These are phyloP conservation scores for Yponomeuta plumbellus DNA, from an alignment of 2,888 invertebrate species.

Conservation along the genomic window DNA sequence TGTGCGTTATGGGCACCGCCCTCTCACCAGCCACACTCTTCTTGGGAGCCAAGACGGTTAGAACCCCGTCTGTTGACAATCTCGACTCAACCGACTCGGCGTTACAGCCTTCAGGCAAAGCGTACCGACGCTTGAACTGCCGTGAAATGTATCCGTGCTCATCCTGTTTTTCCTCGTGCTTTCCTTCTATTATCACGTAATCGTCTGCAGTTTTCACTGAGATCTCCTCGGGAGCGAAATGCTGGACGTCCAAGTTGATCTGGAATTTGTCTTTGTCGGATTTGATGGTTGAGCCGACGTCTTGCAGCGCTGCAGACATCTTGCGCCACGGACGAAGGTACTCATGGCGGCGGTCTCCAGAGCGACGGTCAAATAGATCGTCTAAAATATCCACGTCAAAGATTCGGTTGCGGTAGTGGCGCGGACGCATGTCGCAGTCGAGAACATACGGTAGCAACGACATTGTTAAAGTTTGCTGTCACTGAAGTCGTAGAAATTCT, in stretches of 20 bases:
- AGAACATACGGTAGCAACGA: conserved; percentile 57
- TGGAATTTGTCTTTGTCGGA: conserved; percentile 78
- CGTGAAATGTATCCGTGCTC: conserved; percentile 84
- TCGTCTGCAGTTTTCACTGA: conserved; percentile 84
- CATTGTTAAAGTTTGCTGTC: conserved; percentile 34
- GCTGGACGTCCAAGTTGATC: conserved; percentile 84
- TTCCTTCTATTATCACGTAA: conserved; percentile 83
- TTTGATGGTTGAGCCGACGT: conserved; percentile 74
- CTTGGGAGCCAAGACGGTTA: conserved; percentile 80
- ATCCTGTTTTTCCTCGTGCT: conserved; percentile 86
- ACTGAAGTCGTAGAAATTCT: background rate
- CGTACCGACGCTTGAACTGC: conserved; percentile 84
- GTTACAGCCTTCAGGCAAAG: conserved; percentile 84
- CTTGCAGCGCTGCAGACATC: conserved; percentile 52
- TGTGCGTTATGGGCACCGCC: conserved; percentile 77
- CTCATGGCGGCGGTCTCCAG: conserved; percentile 39
- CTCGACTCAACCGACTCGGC: conserved; percentile 82
- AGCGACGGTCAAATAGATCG: conserved; percentile 54
- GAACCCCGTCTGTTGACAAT: conserved; percentile 85
- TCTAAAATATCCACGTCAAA: conserved; percentile 46
- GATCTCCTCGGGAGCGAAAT: conserved; percentile 86
- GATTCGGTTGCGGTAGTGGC: conserved; percentile 54
- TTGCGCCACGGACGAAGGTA: conserved; percentile 63
- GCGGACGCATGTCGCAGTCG: conserved; percentile 46
- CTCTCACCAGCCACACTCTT: conserved; percentile 56